Evolutionary conservation across 2,888 invertebrate species (phyloP).

Genomic region (Tenthredo scrophulariae): DNA sequence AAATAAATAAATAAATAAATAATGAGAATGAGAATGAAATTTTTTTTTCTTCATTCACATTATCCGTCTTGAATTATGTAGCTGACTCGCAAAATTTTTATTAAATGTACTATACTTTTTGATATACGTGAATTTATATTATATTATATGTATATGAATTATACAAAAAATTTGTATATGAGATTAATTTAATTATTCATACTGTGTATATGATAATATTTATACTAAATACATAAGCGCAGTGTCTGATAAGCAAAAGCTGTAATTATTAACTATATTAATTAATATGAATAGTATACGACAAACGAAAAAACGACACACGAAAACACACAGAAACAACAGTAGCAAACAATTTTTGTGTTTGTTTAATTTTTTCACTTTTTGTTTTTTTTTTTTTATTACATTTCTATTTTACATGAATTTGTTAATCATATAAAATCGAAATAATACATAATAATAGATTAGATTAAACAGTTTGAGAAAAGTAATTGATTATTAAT

Average conservation of each 20-base stretch:
- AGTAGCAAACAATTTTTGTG: neutral
- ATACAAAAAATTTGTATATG: too few species aligned
- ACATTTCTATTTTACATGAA: neutral
- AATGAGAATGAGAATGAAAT: too few species aligned
- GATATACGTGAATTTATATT: neutral
- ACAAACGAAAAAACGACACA: neutral
- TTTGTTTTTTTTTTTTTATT: neutral
- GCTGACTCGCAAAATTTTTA: neutral
- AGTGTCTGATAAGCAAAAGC: slow-evolving; percentile 7
- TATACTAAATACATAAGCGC: neutral
- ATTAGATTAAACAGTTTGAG: slow-evolving; percentile 57
- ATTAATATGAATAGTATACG: neutral
- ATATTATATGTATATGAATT: neutral
- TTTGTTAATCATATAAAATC: neutral
- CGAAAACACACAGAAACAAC: neutral
- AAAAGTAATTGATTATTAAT: slow-evolving; percentile 51
- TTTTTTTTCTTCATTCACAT: too few species aligned
- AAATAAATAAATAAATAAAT: too few species aligned
- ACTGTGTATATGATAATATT: neutral
- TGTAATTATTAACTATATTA: neutral
- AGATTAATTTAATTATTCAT: neutral
- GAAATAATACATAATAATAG: slow-evolving; percentile 45
- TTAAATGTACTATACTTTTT: neutral
- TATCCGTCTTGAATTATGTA: too few species aligned
- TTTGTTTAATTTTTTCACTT: too few species aligned